Evolutionary conservation across 2,113 vertebrate species (phyloP).

Genomic region (Chloropsis cyanopogon): DNA sequence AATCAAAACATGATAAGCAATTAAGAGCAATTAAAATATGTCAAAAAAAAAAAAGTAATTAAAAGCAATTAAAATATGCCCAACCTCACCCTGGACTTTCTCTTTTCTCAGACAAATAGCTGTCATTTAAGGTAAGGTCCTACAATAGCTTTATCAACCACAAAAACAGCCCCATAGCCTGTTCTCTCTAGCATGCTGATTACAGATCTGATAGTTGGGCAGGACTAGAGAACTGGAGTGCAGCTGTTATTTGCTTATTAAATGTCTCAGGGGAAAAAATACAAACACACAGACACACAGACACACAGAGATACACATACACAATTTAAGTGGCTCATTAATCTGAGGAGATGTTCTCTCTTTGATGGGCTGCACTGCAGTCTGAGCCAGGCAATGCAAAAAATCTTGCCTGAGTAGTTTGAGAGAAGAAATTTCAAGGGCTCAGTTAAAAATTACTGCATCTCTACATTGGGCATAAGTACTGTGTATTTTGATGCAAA

Average conservation of each 20-base stretch:
- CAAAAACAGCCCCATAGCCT: not conserved
- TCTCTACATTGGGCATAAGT: not conserved
- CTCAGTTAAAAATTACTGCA: not conserved
- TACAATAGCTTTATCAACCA: not conserved
- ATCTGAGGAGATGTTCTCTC: not conserved
- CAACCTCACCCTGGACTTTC: not conserved
- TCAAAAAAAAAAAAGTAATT: not conserved
- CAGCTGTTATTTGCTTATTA: slow-evolving; percentile 16
- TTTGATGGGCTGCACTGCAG: not conserved
- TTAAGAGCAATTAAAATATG: not conserved
- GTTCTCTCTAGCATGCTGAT: not conserved
- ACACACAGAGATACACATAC: not conserved
- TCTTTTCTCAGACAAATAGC: not conserved
- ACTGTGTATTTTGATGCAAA: not conserved
- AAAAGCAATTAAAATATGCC: not conserved
- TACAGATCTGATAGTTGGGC: not conserved
- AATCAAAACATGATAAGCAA: not conserved
- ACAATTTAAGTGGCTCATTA: not conserved
- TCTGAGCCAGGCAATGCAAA: not conserved
- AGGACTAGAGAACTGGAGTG: not conserved
- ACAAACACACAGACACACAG: not conserved
- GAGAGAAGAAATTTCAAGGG: not conserved
- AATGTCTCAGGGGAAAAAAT: not conserved
- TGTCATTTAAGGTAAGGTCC: not conserved
- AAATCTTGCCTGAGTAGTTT: not conserved